A percentile compares a stretch with the other conserved stretches of the same genome.
phyloP scores from a whole-genome alignment of 2,888 invertebrate species.

The Gasteruption jaculator region DNA sequence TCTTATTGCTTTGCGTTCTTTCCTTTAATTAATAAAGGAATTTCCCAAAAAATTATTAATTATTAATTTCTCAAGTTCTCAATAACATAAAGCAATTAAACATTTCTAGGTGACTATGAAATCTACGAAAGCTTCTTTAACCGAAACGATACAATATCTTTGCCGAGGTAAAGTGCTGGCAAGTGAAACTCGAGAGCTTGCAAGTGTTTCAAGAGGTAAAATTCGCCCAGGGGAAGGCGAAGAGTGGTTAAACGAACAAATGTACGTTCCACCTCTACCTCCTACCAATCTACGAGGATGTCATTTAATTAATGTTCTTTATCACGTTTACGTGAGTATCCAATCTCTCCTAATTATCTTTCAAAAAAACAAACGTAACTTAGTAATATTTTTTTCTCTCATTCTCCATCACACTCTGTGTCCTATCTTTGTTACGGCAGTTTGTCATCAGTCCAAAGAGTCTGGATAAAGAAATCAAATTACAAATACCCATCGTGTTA shows the following conservation, averaged over 20 bases:
- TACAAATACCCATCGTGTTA: conserved; percentile 86
- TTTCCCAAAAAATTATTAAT: too few species aligned
- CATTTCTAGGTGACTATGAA: conserved; percentile 62
- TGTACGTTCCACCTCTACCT: conserved; percentile 90
- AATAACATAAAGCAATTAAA: not conserved
- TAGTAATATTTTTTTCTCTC: too few species aligned
- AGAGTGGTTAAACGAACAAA: conserved; percentile 82
- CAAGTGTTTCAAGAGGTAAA: conserved; percentile 74
- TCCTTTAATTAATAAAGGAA: not conserved
- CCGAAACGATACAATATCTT: conserved; percentile 86
- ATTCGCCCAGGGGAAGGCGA: conserved; percentile 76
- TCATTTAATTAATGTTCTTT: conserved; percentile 88
- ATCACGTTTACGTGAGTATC: conserved; percentile 82
- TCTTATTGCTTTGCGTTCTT: conserved; percentile 1
- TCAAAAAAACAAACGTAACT: too few species aligned
- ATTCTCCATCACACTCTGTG: too few species aligned
- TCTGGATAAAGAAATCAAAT: conserved; percentile 84
- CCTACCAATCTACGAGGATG: conserved; percentile 92
- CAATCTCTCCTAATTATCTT: too few species aligned
- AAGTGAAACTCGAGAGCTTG: conserved; percentile 81
- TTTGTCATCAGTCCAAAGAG: conserved; percentile 90
- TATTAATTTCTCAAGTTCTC: not conserved
- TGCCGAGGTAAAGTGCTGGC: conserved; percentile 83
- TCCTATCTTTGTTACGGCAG: conserved; percentile 55
- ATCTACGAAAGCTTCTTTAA: conserved; percentile 79